Evolutionary conservation across 92 coral and sea anemone genomes (phyloP), one percentile per base, ranked within the genome.

Genomic region (Virgularia gustaviana): DNA sequence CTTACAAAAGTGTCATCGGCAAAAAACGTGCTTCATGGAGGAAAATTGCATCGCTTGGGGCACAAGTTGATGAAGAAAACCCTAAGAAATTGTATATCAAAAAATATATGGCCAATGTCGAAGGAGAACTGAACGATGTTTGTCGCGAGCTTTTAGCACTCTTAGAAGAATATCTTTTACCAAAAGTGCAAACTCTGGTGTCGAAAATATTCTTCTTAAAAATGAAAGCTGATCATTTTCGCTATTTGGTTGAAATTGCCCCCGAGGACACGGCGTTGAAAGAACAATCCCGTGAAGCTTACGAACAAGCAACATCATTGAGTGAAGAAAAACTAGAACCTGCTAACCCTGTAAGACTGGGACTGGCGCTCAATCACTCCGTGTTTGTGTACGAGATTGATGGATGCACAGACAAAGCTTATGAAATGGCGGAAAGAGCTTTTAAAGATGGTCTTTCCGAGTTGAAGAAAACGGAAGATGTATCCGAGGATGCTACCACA

Each of bases 181-280:
- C 75, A 19, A 68, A 68, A n/a, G 30, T 49, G 38, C 31, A 25
- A 4, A 31, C 13, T 29, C 61, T 61, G 12, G 61, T 47, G 51
- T 49, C 75, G 31, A 68, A 49, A 20, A 61, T 68, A 20, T 68
- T 68, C 51, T 68, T 68, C 39, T 33, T 68, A 23, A 68, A 68
- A 68, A 68, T 68, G 75, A 68, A 68, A 49, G 75, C 44, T 2
- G 75, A 68, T 20, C 44, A 68, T 32, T 49, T 68, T 9, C 75
- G 75, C 20, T 68, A 68, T 25, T 31, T 68, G 15, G 61, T 49
- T 9, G 75, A 68, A 35, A 35, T 49, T 31, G 39, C 60, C 9
- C 10, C 6, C 13, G 44, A 28, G 0, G 75, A 49, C 9, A 47
- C 36, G 1, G 75, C 47, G 4, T 27, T 68, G 29, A 68, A 68